These are phyloP conservation scores for Hoplias malabaricus DNA, from an alignment of 2,113 vertebrate species.

Conservation along the genomic window DNA sequence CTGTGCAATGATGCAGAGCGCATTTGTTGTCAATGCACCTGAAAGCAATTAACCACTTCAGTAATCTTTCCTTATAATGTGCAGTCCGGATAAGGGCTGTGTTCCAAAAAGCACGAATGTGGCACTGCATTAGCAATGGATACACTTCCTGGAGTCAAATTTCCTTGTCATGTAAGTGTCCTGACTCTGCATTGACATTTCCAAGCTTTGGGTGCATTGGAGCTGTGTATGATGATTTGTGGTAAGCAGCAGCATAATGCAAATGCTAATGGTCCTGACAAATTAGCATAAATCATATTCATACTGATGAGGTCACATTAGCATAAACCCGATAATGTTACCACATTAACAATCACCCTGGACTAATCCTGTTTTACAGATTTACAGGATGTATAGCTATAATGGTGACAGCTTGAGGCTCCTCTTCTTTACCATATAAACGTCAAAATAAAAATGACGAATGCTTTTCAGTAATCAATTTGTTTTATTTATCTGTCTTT, in stretches of 20 bases:
- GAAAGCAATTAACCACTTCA: no score
- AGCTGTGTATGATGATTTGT: no score
- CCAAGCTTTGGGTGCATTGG: no score
- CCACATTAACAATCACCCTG: not conserved
- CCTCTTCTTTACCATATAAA: not conserved
- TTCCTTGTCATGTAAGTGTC: no score
- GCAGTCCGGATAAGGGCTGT: no score
- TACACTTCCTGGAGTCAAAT: no score
- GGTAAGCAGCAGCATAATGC: not conserved
- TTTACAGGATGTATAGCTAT: not conserved
- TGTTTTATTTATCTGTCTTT: not conserved
- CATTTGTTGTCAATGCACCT: no score
- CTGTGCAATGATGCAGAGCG: no score
- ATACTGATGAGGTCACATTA: conserved; percentile 4
- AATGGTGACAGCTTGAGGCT: not conserved
- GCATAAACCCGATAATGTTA: not conserved
- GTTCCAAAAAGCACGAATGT: no score
- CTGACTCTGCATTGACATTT: no score
- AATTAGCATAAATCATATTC: not conserved
- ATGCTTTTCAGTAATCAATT: not conserved
- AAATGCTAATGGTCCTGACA: not conserved
- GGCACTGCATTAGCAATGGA: no score
- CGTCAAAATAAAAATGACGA: not conserved
- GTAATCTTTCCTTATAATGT: no score
- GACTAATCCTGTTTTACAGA: not conserved